phyloP scores from a whole-genome alignment of 2,797 vertebrate genomes.

The Rhinatrema bivittatum region DNA sequence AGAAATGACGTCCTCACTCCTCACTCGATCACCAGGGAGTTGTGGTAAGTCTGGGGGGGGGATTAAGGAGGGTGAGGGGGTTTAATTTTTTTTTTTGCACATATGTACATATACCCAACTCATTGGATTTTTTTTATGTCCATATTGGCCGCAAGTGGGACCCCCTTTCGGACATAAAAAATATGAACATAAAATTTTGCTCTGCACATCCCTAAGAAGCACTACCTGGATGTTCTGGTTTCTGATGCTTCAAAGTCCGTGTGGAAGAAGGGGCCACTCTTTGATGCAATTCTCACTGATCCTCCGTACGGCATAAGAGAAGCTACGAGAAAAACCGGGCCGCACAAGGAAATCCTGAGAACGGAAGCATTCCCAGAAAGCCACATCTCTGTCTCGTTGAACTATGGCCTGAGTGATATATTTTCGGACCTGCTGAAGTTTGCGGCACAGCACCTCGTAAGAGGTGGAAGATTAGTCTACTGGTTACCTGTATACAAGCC shows the following conservation, averaged over 20 bases:
- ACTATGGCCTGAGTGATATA: conserved; percentile 90
- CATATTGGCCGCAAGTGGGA: too few species aligned
- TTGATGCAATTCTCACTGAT: conserved; percentile 90
- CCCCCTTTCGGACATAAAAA: too few species aligned
- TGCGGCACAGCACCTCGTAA: conserved; percentile 74
- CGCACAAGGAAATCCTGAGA: conserved; percentile 74
- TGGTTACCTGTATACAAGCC: conserved; percentile 91
- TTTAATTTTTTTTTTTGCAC: too few species aligned
- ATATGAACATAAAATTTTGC: too few species aligned
- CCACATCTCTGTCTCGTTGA: conserved; percentile 81
- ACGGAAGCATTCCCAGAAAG: conserved; percentile 72
- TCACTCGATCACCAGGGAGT: too few species aligned
- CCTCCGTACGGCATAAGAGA: conserved; percentile 96
- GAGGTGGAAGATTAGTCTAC: conserved; percentile 88
- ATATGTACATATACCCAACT: too few species aligned
- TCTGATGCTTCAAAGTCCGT: conserved; percentile 84
- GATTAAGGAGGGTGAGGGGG: too few species aligned
- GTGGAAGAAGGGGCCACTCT: conserved; percentile 76
- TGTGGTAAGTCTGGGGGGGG: too few species aligned
- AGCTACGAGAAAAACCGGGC: conserved; percentile 86
- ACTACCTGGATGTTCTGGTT: conserved; percentile 84
- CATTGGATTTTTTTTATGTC: too few species aligned
- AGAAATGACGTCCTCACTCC: too few species aligned
- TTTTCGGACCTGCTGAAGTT: conserved; percentile 90
- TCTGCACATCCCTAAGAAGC: too few species aligned